Percentiles rank a stretch among this genome's conserved stretches.
Conservation (phyloP, 1,140 invertebrate species). For the Aculops lycopersici region DNA sequence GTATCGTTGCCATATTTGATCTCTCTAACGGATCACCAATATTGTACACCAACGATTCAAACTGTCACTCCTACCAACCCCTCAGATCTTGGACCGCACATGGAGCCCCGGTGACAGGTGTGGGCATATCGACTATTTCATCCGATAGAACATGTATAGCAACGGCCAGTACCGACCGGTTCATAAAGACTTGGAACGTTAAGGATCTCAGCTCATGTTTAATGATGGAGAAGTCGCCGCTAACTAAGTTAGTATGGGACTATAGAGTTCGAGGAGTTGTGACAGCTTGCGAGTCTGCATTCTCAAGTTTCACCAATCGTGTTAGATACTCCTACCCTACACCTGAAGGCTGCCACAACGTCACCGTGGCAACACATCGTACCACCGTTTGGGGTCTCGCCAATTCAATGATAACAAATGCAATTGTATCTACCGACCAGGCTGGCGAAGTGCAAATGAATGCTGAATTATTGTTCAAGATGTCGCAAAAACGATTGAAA, state of each 20-base stretch:
- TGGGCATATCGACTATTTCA: conserved; percentile 16
- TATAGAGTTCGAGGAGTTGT: background rate
- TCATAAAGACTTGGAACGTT: conserved; percentile 21
- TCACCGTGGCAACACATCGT: background rate
- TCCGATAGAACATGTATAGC: conserved; percentile 16
- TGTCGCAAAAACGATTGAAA: background rate
- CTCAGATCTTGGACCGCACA: conserved; percentile 18
- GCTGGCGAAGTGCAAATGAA: conserved; percentile 3
- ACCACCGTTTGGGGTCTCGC: conserved; percentile 2
- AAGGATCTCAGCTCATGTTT: conserved; percentile 12
- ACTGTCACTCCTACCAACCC: conserved; percentile 13
- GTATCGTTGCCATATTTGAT: conserved; percentile 25
- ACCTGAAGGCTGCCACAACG: background rate
- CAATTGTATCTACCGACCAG: conserved; percentile 2
- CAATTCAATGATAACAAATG: conserved; percentile 5
- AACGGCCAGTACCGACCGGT: conserved; percentile 18
- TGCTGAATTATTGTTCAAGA: background rate
- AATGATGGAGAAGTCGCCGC: background rate
- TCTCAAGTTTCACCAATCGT: background rate
- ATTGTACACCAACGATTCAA: background rate
- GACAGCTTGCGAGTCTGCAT: background rate
- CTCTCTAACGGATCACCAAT: conserved; percentile 20
- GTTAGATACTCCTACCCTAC: background rate
- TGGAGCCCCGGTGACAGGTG: conserved; percentile 13
- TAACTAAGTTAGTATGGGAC: background rate